phyloP scores from a whole-genome alignment of 2,113 vertebrate genomes.

The Bufo bufo region DNA sequence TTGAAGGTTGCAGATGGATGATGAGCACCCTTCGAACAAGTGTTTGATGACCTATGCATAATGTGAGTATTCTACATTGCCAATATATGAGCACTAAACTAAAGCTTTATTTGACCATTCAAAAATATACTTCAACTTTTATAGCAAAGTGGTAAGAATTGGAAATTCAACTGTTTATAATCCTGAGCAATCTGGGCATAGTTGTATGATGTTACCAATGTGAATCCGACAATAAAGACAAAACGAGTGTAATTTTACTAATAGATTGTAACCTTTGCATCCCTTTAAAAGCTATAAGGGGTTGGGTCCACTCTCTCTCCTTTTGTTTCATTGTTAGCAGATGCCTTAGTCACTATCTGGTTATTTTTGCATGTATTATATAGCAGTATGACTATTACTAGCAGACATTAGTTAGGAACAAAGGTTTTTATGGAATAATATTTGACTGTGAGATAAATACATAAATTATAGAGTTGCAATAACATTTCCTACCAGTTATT shows the following conservation, averaged over 20 bases:
- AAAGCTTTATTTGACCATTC: background rate
- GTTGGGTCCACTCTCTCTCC: background rate
- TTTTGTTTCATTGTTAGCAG: background rate
- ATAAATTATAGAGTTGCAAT: background rate
- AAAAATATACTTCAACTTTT: background rate
- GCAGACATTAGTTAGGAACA: background rate
- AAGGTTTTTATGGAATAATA: background rate
- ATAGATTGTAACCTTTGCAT: background rate
- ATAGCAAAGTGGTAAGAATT: background rate
- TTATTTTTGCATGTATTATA: background rate
- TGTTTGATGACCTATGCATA: conserved; percentile 7
- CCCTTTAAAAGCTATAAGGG: background rate
- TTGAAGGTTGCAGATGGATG: conserved; percentile 26
- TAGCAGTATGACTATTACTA: background rate
- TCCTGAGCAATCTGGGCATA: background rate
- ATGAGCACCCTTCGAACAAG: conserved; percentile 27
- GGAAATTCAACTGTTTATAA: background rate
- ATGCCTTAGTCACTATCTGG: background rate
- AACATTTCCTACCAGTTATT: background rate
- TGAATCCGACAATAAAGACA: background rate
- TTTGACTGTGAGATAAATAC: background rate
- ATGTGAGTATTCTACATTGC: conserved; percentile 22
- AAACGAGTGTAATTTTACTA: background rate
- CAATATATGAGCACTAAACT: background rate
- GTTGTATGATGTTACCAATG: background rate